These are phyloP conservation scores for Hydractinia symbiolongicarpus DNA, from an alignment of 30 jellyfish, hydroid and myxozoan genomes.

Conservation along the genomic window DNA sequence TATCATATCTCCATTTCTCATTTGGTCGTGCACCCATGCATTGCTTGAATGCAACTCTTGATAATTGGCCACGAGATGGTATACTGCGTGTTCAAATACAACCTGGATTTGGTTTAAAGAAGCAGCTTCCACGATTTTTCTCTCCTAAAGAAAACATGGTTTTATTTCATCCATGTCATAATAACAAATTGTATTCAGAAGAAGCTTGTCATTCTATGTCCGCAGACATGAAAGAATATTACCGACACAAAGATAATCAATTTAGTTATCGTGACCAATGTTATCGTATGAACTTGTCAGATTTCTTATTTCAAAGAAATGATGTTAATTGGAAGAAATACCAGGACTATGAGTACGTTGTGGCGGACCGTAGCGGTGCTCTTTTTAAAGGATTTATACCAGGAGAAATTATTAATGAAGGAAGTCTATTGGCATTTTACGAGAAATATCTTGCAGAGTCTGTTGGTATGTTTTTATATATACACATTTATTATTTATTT, in stretches of 20 bases:
- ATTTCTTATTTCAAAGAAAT: neutral
- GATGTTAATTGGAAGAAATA: constrained; percentile 4
- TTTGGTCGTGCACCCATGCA: constrained; percentile 65
- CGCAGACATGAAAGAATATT: constrained; percentile 1
- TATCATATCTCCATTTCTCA: constrained; percentile 71
- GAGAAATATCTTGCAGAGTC: neutral
- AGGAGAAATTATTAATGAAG: constrained; percentile 13
- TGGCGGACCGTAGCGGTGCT: neutral
- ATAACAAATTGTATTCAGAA: neutral
- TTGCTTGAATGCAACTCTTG: constrained; percentile 48
- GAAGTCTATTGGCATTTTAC: constrained; percentile 1
- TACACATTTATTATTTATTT: neutral
- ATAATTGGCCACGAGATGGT: constrained; percentile 89
- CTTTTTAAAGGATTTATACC: neutral
- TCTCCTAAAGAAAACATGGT: neutral
- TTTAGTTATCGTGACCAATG: neutral
- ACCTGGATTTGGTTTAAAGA: constrained; percentile 8
- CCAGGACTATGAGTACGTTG: constrained; percentile 9
- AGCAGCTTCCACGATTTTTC: neutral
- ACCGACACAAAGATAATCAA: neutral
- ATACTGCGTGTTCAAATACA: constrained; percentile 60
- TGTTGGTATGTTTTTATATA: neutral
- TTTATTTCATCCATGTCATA: constrained; percentile 24
- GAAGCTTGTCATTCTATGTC: neutral
- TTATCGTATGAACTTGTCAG: constrained; percentile 27